Evolutionary conservation across 2,113 vertebrate species (phyloP).

Genomic region (Nothocercus julius): DNA sequence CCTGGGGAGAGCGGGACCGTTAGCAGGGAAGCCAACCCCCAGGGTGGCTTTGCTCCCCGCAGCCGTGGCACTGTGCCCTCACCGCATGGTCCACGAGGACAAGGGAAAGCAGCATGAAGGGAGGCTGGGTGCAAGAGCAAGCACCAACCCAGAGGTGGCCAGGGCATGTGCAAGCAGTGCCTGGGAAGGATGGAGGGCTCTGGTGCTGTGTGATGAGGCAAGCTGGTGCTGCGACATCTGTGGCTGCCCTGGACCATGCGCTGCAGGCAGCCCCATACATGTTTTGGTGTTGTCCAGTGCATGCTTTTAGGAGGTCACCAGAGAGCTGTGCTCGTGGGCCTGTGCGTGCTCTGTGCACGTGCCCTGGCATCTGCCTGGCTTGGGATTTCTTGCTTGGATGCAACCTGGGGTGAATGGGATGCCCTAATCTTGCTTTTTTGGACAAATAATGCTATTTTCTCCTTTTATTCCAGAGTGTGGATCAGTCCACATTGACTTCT

Average conservation of each 20-base stretch:
- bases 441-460: neutral
- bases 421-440: neutral
- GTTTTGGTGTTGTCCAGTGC: neutral
- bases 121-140: neutral
- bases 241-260: too few relatives aligned
- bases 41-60: neutral
- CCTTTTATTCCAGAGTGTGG: neutral
- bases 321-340: neutral
- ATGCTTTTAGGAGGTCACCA: neutral
- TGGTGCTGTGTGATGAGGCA: neutral
- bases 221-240: neutral
- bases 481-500: neutral
- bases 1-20: neutral
- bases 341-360: neutral
- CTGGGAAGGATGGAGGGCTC: neutral
- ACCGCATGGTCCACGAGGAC: neutral
- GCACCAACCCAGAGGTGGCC: neutral
- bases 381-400: neutral
- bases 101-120: neutral
- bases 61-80: neutral
- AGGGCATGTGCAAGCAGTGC: neutral
- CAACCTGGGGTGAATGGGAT: neutral
- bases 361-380: neutral
- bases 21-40: neutral
- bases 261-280: rapidly evolving